Evolutionary conservation across 1,140 invertebrate species (phyloP).

Genomic region (Steinernema khuongi): DNA sequence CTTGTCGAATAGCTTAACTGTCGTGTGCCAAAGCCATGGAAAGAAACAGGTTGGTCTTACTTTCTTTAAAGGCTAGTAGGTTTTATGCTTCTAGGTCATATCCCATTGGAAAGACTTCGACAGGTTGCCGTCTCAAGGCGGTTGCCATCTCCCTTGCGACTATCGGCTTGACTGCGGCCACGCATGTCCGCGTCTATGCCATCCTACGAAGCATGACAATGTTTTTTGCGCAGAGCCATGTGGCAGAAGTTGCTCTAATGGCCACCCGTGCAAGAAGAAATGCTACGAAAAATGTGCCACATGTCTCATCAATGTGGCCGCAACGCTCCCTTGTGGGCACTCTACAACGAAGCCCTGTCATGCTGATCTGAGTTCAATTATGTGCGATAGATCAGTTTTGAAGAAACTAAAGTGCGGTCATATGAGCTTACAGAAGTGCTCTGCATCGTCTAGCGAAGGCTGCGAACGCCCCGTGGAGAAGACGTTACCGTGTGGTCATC

Average conservation of each 20-base stretch:
- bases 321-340: slow-evolving; percentile 28
- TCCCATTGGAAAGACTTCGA: too few relatives aligned
- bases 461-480: slow-evolving; percentile 17
- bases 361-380: not conserved
- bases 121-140: too few relatives aligned
- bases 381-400: slow-evolving; percentile 14
- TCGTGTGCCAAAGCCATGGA: too few relatives aligned
- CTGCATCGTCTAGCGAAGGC: not conserved
- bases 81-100: too few relatives aligned
- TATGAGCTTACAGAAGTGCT: slow-evolving; percentile 23
- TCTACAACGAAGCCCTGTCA: not conserved
- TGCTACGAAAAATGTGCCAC: slow-evolving; percentile 29
- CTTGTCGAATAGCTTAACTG: not conserved
- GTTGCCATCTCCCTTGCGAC: slow-evolving; percentile 22
- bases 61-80: too few relatives aligned
- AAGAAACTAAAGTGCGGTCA: slow-evolving; percentile 25
- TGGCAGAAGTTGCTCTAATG: slow-evolving; percentile 26
- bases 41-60: too few relatives aligned
- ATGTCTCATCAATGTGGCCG: slow-evolving; percentile 21
- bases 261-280: slow-evolving; percentile 34
- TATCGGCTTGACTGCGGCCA: slow-evolving; percentile 29
- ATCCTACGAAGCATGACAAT: slow-evolving; percentile 15
- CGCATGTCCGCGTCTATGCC: slow-evolving; percentile 23
- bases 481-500: slow-evolving; percentile 25
- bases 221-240: slow-evolving; percentile 17